These are phyloP conservation scores for Noctua pronuba DNA, from an alignment of 2,888 invertebrate genomes.

Conservation along the genomic window DNA sequence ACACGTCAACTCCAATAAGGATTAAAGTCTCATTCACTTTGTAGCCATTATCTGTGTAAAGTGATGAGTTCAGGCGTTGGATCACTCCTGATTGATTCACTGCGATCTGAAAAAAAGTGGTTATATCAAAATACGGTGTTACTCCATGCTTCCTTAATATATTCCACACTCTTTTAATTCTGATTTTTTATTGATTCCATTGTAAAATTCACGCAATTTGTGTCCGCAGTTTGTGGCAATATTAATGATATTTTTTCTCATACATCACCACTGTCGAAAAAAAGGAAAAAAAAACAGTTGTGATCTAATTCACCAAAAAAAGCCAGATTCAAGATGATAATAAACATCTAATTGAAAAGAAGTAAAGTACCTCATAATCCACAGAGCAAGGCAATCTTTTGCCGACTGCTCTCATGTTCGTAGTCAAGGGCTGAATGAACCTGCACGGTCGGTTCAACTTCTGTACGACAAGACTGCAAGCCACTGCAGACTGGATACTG, in stretches of 20 bases:
- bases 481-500: constrained; percentile 88
- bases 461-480: constrained; percentile 91
- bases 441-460: constrained; percentile 91
- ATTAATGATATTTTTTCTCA: background rate
- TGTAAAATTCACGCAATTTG: background rate
- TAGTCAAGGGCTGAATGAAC: constrained; percentile 91
- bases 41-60: constrained; percentile 87
- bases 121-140: background rate
- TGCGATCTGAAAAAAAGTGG: constrained; percentile 66
- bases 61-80: constrained; percentile 84
- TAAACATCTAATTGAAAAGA: background rate
- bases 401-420: constrained; percentile 91
- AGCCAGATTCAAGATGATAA: background rate
- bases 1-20: constrained; percentile 43
- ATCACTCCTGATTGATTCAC: constrained; percentile 85
- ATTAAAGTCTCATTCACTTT: constrained; percentile 71
- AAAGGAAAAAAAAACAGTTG: background rate
- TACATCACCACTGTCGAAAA: background rate
- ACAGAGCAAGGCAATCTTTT: constrained; percentile 86
- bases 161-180: background rate
- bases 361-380: constrained; percentile 85
- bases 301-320: background rate
- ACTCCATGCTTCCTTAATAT: background rate
- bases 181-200: background rate
- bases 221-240: background rate